Evolutionary conservation across 2,113 vertebrate species (phyloP).

Genomic region (Entelurus aequoreus): DNA sequence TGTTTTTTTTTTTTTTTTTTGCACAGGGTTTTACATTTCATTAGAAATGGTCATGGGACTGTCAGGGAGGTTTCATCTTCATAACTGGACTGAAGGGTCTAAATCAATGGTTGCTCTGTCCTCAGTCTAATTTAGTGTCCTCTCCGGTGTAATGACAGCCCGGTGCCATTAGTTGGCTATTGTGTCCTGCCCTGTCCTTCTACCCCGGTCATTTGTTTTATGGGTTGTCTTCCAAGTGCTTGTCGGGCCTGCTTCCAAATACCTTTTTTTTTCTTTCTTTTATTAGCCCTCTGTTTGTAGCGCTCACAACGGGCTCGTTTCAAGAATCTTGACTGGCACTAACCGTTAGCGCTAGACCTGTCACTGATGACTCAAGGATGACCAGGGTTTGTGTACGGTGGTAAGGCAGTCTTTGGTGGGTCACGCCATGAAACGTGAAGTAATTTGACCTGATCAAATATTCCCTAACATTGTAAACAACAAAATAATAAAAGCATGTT

Average conservation of each 20-base stretch:
- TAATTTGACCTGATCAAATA: too few relatives aligned
- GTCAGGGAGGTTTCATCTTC: conserved; percentile 45
- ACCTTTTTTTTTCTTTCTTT: background rate
- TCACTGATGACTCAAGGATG: too few relatives aligned
- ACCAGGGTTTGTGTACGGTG: too few relatives aligned
- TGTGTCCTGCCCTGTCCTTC: conserved; percentile 28
- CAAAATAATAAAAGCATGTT: too few relatives aligned
- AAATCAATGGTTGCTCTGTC: conserved; percentile 48
- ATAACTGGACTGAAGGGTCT: conserved; percentile 24
- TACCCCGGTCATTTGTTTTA: conserved; percentile 32
- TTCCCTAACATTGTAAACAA: too few relatives aligned
- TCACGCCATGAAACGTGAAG: too few relatives aligned
- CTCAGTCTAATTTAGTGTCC: conserved; percentile 43
- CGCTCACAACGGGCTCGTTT: background rate
- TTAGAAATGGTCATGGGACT: conserved; percentile 46
- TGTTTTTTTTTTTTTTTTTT: too few relatives aligned
- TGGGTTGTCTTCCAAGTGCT: conserved; percentile 5
- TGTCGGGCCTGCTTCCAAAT: background rate
- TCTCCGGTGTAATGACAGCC: conserved; percentile 51
- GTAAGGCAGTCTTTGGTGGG: too few relatives aligned
- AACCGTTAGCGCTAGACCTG: background rate
- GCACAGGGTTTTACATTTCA: conserved; percentile 56
- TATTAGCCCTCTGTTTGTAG: background rate
- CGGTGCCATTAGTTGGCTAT: conserved; percentile 31
- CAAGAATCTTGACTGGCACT: background rate